Conservation (phyloP, 2,888 invertebrate genomes). For the Corythucha ciliata region DNA sequence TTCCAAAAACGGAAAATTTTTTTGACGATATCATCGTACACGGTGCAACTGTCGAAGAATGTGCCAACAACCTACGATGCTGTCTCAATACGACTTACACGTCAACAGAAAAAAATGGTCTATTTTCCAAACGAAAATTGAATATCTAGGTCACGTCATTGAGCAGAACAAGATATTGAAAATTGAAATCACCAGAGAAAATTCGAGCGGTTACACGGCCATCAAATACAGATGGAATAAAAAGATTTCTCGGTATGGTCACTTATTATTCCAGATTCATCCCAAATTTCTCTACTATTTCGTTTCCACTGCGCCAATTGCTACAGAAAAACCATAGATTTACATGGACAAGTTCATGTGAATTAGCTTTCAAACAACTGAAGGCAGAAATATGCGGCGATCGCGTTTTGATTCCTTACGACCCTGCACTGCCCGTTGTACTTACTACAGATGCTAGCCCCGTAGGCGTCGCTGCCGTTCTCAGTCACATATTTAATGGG, state of each 20-base stretch:
- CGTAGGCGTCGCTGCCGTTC: slow-evolving; percentile 18
- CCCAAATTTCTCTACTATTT: slow-evolving; percentile 19
- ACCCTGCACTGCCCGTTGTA: slow-evolving; percentile 29
- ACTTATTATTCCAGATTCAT: slow-evolving; percentile 19
- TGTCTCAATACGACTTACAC: slow-evolving; percentile 13
- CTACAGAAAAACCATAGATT: slow-evolving; percentile 26
- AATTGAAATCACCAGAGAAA: slow-evolving; percentile 15
- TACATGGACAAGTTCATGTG: slow-evolving; percentile 29
- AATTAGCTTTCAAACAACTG: slow-evolving; percentile 30
- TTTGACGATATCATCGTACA: slow-evolving; percentile 33
- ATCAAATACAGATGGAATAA: slow-evolving; percentile 1
- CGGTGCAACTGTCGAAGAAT: slow-evolving; percentile 29
- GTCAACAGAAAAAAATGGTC: slow-evolving; percentile 15
- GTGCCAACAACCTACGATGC: not conserved
- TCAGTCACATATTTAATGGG: slow-evolving; percentile 17
- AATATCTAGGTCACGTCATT: slow-evolving; percentile 13
- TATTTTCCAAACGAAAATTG: slow-evolving; percentile 4
- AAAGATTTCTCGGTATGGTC: slow-evolving; percentile 13
- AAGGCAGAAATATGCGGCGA: slow-evolving; percentile 32
- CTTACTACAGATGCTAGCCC: slow-evolving; percentile 30
- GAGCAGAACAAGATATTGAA: slow-evolving; percentile 7
- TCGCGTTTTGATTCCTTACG: slow-evolving; percentile 29
- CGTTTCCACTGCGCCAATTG: slow-evolving; percentile 29
- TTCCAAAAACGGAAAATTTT: slow-evolving; percentile 21
- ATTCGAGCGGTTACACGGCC: slow-evolving; percentile 8